A percentile compares a stretch with the other conserved stretches of the same genome.
Evolutionary conservation across 92 coral and sea anemone genomes (phyloP).

Genomic region (Palythoa grandiflora): DNA sequence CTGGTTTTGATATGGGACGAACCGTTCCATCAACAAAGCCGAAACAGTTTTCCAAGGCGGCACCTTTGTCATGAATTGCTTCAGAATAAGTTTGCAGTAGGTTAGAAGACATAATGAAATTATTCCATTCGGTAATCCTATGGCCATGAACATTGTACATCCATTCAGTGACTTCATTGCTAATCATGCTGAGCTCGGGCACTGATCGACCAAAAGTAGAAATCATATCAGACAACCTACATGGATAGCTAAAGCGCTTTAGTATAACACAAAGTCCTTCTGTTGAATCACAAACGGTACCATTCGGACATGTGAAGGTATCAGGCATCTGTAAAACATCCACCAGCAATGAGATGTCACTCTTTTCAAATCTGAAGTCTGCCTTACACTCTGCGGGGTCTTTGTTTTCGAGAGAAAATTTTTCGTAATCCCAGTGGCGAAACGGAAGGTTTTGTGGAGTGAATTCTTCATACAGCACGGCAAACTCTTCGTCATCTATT

Average conservation of each 20-base stretch:
- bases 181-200: background rate
- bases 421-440: constrained; percentile 29
- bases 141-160: background rate
- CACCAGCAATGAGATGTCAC: constrained; percentile 26
- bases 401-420: constrained; percentile 50
- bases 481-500: constrained; percentile 58
- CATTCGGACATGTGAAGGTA: background rate
- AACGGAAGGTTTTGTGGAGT: constrained; percentile 55
- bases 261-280: background rate
- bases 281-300: background rate
- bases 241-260: background rate
- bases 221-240: background rate
- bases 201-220: background rate
- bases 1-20: background rate
- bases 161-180: background rate
- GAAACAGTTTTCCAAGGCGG: background rate
- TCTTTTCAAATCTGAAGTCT: constrained; percentile 55
- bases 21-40: background rate
- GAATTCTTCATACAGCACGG: constrained; percentile 49
- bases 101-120: background rate
- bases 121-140: background rate
- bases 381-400: constrained; percentile 57
- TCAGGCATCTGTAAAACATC: constrained; percentile 42
- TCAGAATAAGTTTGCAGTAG: background rate
- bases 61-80: background rate